phyloP scores from a whole-genome alignment of 2,797 vertebrate species.

The Saxicola maurus region DNA sequence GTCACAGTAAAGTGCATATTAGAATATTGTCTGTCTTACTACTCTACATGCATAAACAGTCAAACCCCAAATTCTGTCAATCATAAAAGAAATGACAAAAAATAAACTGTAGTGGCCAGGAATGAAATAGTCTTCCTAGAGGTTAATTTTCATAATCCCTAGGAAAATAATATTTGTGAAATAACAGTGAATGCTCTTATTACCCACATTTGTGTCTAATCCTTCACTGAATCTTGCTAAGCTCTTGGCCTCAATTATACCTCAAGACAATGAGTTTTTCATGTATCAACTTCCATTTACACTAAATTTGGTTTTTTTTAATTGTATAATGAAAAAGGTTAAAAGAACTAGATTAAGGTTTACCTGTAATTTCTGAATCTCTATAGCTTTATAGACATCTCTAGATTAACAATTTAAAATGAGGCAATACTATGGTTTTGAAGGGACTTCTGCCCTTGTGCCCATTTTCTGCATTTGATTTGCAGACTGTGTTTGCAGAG shows the following conservation, averaged over 20 bases:
- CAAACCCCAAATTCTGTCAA: rapidly evolving
- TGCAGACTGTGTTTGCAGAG: neutral
- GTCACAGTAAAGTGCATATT: neutral
- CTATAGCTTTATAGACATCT: neutral
- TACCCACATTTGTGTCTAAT: neutral
- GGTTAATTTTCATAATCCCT: neutral
- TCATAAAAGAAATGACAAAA: neutral
- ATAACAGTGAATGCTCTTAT: neutral
- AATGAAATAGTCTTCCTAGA: neutral
- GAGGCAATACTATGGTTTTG: neutral
- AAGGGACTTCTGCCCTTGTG: neutral
- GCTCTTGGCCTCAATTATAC: neutral
- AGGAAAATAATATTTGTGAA: neutral
- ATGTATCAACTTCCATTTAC: neutral
- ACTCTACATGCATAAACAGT: rapidly evolving
- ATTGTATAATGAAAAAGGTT: neutral
- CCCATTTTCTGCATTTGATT: neutral
- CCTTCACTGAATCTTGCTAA: neutral
- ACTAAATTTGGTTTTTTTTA: neutral
- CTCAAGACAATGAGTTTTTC: neutral
- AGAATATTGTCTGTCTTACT: neutral
- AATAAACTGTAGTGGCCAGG: neutral
- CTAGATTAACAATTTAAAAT: neutral
- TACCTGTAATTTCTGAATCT: neutral
- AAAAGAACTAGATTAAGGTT: neutral